Evolutionary conservation across 2,113 vertebrate genomes (phyloP), one percentile per base, ranked within the genome.

Genomic region (Ceyx cyanopectus): DNA sequence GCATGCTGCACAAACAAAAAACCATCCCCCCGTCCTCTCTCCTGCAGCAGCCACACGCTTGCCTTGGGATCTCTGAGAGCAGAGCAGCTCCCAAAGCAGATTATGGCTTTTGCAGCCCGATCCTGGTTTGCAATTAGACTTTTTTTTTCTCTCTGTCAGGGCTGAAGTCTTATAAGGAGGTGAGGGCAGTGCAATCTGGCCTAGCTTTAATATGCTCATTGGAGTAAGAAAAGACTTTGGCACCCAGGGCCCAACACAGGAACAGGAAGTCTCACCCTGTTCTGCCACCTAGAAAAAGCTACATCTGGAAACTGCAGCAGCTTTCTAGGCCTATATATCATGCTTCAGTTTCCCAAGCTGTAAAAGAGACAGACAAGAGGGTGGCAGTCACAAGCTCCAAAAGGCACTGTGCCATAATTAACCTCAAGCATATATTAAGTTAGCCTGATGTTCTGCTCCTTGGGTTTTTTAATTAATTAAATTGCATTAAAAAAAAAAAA

Each of bases 31-130:
- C 1, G 2, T 51, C 21, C 48, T 21, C 68, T 37, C 6, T 46
- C 56, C 80, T 54, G 29, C 73, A 61, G 62, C 4, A 75, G 16
- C 74, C 45, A 4, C 27, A 32, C 2, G 2, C 43, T 54, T 11
- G 4, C 53, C 24, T n/a, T 5, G 0, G n/a, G 57, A 11, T 34
- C 53, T 61, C 1, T 0, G 23, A 63, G 43, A 87, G 48, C 69
- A 54, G 53, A 87, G 85, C 74, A 74, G 75, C 48, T 77, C 86
- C 74, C 83, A 94, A 41, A 92, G 93, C 76, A 92, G 72, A 87
- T 69, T 85, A 83, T 6, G 29, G 61, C 63, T 84, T 87, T 90
- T 45, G 45, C 94, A 92, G 79, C 56, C 34, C 51, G 37, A 48
- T 26, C 22, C 37, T 79, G 45, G 13, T 90, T 62, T 72, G 57